These are phyloP conservation scores for Antheraea assamensis DNA, from an alignment of 2,888 invertebrate genomes.

Conservation along the genomic window DNA sequence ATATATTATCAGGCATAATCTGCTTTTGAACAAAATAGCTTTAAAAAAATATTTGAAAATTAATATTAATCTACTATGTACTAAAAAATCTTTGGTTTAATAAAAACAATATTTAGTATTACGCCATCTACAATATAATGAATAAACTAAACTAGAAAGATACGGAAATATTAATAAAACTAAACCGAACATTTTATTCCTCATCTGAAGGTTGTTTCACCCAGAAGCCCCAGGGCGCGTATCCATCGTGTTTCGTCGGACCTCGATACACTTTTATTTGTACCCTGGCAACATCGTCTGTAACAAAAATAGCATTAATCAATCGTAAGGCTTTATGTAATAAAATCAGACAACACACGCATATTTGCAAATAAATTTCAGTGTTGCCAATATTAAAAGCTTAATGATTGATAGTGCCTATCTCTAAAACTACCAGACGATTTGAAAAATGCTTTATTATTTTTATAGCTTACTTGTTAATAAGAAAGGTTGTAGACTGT, in stretches of 20 bases:
- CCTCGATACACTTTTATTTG: constrained; percentile 89
- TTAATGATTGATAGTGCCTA: too few species aligned
- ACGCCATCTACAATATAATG: constrained; percentile 26
- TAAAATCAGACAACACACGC: too few species aligned
- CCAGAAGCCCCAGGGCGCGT: constrained; percentile 89
- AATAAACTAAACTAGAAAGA: constrained; percentile 17
- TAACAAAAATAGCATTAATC: constrained; percentile 16
- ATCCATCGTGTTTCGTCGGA: constrained; percentile 84
- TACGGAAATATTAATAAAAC: neutral
- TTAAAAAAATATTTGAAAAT: neutral
- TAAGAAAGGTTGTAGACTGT: too few species aligned
- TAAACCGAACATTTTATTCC: constrained; percentile 38
- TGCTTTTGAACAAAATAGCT: neutral
- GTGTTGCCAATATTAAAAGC: too few species aligned
- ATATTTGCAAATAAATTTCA: too few species aligned
- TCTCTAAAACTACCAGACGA: too few species aligned
- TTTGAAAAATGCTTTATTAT: too few species aligned
- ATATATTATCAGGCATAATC: neutral
- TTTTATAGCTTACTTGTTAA: too few species aligned
- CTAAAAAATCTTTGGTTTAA: constrained; percentile 39
- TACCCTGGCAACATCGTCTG: constrained; percentile 84
- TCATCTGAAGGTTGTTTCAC: constrained; percentile 87
- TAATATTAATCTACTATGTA: neutral
- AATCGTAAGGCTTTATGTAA: neutral
- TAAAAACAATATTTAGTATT: constrained; percentile 27